Conservation (phyloP, 64 coral and sea anemone species). For the Dendronephthya gigantea region DNA sequence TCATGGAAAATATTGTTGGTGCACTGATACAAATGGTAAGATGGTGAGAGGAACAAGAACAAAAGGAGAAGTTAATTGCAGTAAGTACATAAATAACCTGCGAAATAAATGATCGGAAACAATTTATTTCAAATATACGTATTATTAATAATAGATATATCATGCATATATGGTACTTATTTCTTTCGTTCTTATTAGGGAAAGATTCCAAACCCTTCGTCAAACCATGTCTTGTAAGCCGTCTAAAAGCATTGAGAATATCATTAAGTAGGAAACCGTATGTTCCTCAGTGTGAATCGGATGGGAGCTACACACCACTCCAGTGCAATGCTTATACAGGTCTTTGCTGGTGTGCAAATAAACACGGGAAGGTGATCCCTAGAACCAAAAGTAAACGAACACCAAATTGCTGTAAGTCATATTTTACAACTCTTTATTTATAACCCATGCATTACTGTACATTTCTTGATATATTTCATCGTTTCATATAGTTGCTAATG, state of each 20-base stretch:
- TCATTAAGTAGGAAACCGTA: not conserved
- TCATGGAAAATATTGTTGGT: not conserved
- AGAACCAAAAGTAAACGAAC: not conserved
- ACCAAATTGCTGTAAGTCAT: slow-evolving; percentile 15
- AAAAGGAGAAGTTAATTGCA: not conserved
- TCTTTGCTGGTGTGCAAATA: not conserved
- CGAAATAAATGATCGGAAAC: not conserved
- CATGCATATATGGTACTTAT: not conserved
- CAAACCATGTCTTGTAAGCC: not conserved
- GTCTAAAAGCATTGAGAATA: not conserved
- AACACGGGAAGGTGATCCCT: not conserved
- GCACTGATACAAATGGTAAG: not conserved
- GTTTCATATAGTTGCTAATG: not conserved
- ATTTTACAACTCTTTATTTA: not conserved
- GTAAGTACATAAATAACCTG: not conserved
- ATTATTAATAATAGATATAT: not conserved
- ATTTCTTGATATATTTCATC: not conserved
- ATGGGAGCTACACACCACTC: not conserved
- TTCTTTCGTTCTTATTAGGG: not conserved
- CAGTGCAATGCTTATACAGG: not conserved
- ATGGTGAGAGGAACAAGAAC: not conserved
- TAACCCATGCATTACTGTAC: not conserved
- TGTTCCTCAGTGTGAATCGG: not conserved
- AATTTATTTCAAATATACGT: not conserved
- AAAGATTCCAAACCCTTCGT: not conserved